Evolutionary conservation across 2,113 vertebrate species (phyloP), one percentile per base, ranked within the genome.

Genomic region (Neofelis nebulosa): DNA sequence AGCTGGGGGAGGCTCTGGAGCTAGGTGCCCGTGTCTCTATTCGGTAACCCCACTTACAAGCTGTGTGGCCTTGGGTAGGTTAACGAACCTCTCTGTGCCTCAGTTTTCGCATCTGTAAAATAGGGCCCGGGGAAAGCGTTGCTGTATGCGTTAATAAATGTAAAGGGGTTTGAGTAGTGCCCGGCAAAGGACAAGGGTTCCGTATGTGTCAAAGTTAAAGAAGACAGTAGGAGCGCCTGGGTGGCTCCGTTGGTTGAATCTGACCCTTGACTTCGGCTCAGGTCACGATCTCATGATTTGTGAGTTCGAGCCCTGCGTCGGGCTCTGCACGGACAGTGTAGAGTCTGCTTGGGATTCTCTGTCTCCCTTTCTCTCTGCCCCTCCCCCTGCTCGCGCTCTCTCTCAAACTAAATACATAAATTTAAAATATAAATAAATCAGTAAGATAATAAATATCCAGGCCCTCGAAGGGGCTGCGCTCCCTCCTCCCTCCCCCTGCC

Each of bases 121-220:
- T 73, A 80, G 36, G 23, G 38, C 4, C 41, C 85, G 61, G 25
- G 63, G 55, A 33, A 36, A 41, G 25, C 16, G 13, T 31, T 18
- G 29, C 87, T 36, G 7, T 0, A 1, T 2, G 21, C 48, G 15
- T 25, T 48, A 12, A 63, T 16, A 61, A 85, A 66, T 1, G 4
- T 27, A 21, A 78, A 83, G 57, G 31, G 48, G 63, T 33, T 45
- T 2, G 7, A 33, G 18, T 2, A 2, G 48, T 18, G 48, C 33
- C 66, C 1, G 12, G 63, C 45, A 61, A 76, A 68, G 14, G 45
- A 36, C 15, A 31, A n/a, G 23, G 4, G 29, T 33, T 57, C 2
- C 21, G 0, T 7, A 3, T 1, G 7, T 3, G 31, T 38, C 4
- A 0, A 27, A 61, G 82, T 23, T 27, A 27, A 38, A n/a, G 4